Evolutionary conservation across 92 coral and sea anemone genomes (phyloP).

Genomic region (Pocillopora meandrina): DNA sequence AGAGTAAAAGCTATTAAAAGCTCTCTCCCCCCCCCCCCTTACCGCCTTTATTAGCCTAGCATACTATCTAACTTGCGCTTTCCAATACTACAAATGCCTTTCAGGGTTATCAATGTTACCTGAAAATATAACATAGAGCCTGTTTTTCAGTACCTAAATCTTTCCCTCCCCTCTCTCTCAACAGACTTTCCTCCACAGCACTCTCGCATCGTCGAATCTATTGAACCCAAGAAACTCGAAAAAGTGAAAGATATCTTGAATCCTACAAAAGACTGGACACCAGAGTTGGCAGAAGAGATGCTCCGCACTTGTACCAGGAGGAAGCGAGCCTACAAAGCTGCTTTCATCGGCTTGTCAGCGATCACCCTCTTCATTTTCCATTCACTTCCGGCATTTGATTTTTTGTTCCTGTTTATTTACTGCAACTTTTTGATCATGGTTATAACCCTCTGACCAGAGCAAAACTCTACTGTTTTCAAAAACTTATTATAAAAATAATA

Average conservation of each 20-base stretch:
- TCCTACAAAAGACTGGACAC: neutral
- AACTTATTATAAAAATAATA: too few relatives aligned
- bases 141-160: too few relatives aligned
- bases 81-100: too few relatives aligned
- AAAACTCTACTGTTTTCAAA: neutral
- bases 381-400: conserved; percentile 31
- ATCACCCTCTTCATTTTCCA: conserved; percentile 12
- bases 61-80: too few relatives aligned
- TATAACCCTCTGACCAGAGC: neutral
- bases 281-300: neutral
- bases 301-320: neutral
- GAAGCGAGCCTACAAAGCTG: conserved; percentile 24
- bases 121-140: too few relatives aligned
- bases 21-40: too few relatives aligned
- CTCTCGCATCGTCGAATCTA: neutral
- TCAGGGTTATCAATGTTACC: too few relatives aligned
- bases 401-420: conserved; percentile 17
- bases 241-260: neutral
- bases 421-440: conserved; percentile 3
- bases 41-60: too few relatives aligned
- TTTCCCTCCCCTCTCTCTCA: neutral
- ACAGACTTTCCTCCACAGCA: neutral
- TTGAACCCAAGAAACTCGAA: neutral
- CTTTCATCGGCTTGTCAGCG: conserved; percentile 21
- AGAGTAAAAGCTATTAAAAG: too few relatives aligned